Conservation (phyloP, 2,113 vertebrate genomes). For the Athene noctua region DNA sequence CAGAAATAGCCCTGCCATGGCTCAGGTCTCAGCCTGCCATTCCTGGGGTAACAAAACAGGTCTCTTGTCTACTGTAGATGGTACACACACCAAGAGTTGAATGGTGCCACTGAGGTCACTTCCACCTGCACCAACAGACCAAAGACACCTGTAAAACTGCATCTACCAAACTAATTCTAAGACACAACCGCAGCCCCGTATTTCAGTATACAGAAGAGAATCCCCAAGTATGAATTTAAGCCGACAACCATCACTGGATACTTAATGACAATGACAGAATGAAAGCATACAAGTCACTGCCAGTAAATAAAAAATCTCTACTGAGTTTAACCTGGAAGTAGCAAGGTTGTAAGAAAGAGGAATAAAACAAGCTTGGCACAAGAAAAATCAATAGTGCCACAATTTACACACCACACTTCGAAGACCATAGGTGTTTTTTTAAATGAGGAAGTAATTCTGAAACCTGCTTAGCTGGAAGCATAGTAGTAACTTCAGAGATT, state of each 20-base stretch:
- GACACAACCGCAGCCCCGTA: neutral
- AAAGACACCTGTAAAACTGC: neutral
- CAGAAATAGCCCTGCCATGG: fast-evolving
- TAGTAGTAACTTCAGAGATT: neutral
- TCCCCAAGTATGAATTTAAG: neutral
- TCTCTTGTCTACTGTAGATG: neutral
- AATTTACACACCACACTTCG: neutral
- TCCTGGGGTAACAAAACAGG: neutral
- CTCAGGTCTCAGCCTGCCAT: neutral
- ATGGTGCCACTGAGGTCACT: neutral
- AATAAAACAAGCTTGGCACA: neutral
- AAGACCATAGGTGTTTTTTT: neutral
- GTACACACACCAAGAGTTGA: neutral
- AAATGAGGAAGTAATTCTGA: neutral
- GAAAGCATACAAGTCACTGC: neutral
- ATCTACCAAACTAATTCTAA: neutral
- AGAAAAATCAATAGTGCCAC: neutral
- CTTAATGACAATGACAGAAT: neutral
- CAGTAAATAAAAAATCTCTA: neutral
- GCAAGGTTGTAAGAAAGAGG: neutral
- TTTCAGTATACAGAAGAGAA: neutral
- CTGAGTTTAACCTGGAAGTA: neutral
- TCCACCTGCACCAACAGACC: neutral
- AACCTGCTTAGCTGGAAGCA: neutral
- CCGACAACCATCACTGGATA: neutral